Percentiles rank a stretch among this genome's conserved stretches.
phyloP scores from a whole-genome alignment of 2,113 vertebrate species.

The Vicugna pacos region DNA sequence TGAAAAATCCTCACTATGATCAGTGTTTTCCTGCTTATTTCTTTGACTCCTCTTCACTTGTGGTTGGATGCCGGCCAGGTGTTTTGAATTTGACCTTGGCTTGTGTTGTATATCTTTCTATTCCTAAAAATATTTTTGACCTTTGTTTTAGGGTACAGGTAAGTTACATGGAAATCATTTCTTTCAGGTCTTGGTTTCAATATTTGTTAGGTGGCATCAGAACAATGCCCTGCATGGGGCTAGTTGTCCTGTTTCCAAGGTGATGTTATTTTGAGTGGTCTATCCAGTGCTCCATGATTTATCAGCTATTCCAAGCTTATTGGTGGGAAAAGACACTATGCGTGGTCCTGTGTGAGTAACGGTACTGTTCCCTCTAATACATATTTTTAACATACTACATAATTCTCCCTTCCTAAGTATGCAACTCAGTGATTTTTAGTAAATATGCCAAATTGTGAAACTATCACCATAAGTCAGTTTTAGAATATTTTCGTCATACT shows the following conservation, averaged over 20 bases:
- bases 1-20: neutral
- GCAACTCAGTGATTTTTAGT: neutral
- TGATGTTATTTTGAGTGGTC: neutral
- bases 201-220: neutral
- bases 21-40: neutral
- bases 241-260: neutral
- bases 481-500: neutral
- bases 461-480: neutral
- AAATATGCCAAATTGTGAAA: slow-evolving; percentile 13
- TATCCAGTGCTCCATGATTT: neutral
- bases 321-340: neutral
- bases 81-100: neutral
- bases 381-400: neutral
- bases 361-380: neutral
- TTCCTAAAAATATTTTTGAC: neutral
- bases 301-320: neutral
- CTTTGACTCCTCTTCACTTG: neutral
- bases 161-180: neutral
- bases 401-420: neutral
- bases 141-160: neutral
- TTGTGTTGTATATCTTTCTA: neutral
- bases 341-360: neutral
- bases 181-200: neutral
- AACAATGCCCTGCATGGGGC: neutral
- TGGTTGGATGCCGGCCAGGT: neutral